Conservation (phyloP, 2,888 invertebrate genomes). For the Diachrysia chrysitis region DNA sequence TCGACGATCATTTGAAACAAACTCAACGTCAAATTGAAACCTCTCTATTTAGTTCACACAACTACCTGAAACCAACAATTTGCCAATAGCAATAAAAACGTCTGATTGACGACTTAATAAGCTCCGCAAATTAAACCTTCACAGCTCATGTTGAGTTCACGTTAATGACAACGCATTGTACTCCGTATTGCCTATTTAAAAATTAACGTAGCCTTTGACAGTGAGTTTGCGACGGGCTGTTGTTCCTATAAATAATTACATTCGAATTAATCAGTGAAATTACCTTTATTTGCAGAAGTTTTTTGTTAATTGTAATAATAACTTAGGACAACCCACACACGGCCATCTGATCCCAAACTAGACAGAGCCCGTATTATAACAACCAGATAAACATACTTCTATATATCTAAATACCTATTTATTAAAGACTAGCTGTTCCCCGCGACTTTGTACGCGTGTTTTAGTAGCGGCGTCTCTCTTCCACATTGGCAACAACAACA, state of each 20-base stretch:
- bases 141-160: constrained; percentile 27
- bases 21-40: not conserved
- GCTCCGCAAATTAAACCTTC: constrained; percentile 59
- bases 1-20: not conserved
- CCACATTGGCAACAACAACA: no score
- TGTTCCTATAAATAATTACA: constrained; percentile 33
- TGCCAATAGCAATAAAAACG: constrained; percentile 45
- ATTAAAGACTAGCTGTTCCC: no score
- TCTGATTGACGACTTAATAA: constrained; percentile 60
- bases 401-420: no score
- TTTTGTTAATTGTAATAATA: not conserved
- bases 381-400: no score
- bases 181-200: constrained; percentile 42
- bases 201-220: constrained; percentile 35
- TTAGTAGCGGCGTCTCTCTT: no score
- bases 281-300: no score
- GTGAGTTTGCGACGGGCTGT: constrained; percentile 15
- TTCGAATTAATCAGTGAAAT: constrained; percentile 17
- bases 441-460: no score
- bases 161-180: constrained; percentile 52
- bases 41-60: not conserved
- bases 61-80: constrained; percentile 21
- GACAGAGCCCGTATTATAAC: no score
- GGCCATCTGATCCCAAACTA: no score
- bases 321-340: no score